Percentiles rank a stretch among this genome's conserved stretches.
These are phyloP conservation scores for Belonocnema kinseyi DNA, from an alignment of 1,140 invertebrate species.

Conservation along the genomic window DNA sequence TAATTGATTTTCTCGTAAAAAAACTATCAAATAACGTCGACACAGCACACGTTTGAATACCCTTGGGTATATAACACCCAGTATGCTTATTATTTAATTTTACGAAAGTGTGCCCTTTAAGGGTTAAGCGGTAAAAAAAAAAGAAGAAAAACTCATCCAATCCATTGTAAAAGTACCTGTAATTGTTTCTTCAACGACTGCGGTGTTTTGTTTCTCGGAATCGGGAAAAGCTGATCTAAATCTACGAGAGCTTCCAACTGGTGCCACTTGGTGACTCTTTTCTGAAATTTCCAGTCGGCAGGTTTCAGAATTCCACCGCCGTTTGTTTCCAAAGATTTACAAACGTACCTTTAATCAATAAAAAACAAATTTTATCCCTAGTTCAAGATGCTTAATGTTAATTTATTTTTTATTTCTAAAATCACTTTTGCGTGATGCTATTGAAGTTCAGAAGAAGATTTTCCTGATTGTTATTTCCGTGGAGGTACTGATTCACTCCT, in stretches of 20 bases:
- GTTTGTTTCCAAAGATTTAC: constrained; percentile 66
- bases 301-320: constrained; percentile 72
- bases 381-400: constrained; percentile 21
- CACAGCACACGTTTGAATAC: too few relatives aligned
- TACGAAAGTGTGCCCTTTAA: too few relatives aligned
- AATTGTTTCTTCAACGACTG: constrained; percentile 81
- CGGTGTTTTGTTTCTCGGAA: constrained; percentile 75
- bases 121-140: too few relatives aligned
- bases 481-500: constrained; percentile 77
- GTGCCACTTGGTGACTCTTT: constrained; percentile 81
- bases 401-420: constrained; percentile 33
- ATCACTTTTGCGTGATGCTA: constrained; percentile 71
- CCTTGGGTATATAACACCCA: too few relatives aligned
- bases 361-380: constrained; percentile 10
- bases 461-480: constrained; percentile 75
- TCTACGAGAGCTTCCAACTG: constrained; percentile 82
- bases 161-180: constrained; percentile 76
- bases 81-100: too few relatives aligned
- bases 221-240: constrained; percentile 81
- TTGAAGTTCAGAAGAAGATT: constrained; percentile 76
- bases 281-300: constrained; percentile 81
- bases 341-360: constrained; percentile 60
- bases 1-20: too few relatives aligned
- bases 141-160: too few relatives aligned
- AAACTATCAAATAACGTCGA: too few relatives aligned